Conservation (phyloP, 2,888 invertebrate species). For the Magallana nippona region DNA sequence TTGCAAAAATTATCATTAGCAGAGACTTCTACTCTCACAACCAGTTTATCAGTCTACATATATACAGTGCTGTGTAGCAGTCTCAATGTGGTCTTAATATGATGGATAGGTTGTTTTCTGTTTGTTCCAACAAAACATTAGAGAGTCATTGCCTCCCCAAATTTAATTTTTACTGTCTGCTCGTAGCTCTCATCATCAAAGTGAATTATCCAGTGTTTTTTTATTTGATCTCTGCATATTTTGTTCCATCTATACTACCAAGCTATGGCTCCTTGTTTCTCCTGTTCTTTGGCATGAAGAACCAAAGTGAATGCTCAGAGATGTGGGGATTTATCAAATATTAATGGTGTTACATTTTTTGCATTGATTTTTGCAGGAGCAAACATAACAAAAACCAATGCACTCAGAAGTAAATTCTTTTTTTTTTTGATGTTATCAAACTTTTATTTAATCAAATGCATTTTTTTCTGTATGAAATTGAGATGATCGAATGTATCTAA, state of each 20-base stretch:
- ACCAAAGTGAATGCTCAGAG: background rate
- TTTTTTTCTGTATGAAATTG: too few relatives aligned
- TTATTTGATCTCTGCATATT: background rate
- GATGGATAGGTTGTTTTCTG: too few relatives aligned
- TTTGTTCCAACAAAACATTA: background rate
- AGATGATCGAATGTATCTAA: too few relatives aligned
- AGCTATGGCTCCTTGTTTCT: background rate
- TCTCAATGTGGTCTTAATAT: too few relatives aligned
- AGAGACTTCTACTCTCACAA: too few relatives aligned
- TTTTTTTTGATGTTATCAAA: too few relatives aligned
- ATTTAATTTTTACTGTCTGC: conserved; percentile 11
- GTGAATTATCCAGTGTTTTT: conserved; percentile 1
- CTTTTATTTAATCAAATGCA: too few relatives aligned
- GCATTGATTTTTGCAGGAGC: background rate
- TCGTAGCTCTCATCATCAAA: background rate
- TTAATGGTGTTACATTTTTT: background rate
- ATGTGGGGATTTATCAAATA: background rate
- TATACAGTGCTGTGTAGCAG: too few relatives aligned
- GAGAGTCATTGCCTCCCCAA: background rate
- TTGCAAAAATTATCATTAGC: too few relatives aligned
- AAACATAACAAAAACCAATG: too few relatives aligned
- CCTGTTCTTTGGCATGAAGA: background rate
- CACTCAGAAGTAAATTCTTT: too few relatives aligned
- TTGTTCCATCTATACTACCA: background rate
- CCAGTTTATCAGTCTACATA: too few relatives aligned